These are phyloP conservation scores for Parambassis ranga DNA, from an alignment of 2,797 vertebrate species.

Conservation along the genomic window DNA sequence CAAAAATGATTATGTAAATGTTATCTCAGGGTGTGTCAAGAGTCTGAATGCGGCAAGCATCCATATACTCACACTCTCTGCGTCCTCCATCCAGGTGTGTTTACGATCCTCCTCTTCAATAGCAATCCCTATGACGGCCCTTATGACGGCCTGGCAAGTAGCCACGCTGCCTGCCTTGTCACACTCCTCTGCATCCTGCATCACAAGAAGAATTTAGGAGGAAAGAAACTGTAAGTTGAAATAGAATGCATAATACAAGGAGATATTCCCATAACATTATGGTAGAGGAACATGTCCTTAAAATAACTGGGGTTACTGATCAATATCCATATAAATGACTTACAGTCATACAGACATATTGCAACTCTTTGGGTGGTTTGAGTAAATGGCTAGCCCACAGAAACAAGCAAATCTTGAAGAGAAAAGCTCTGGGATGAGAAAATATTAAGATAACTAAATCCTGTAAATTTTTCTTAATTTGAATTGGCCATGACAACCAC, in stretches of 20 bases:
- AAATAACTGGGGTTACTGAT: neutral
- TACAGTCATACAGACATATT: no score
- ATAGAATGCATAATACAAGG: neutral
- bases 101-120: conserved; percentile 98
- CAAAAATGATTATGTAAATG: neutral
- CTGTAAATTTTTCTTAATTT: neutral
- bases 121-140: conserved; percentile 95
- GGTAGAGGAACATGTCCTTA: neutral
- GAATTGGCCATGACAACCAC: neutral
- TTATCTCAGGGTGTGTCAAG: neutral
- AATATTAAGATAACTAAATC: no score
- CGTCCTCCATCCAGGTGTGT: conserved; percentile 99
- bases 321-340: neutral
- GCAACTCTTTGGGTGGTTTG: no score
- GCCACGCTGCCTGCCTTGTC: conserved; percentile 97
- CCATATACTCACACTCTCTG: conserved; percentile 87
- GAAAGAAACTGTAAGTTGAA: neutral
- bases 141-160: conserved; percentile 94
- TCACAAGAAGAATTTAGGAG: neutral
- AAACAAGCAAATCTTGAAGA: no score
- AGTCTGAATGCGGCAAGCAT: neutral
- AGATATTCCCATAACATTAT: neutral
- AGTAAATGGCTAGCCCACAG: no score
- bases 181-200: conserved; percentile 95
- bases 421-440: no score